Evolutionary conservation across 1,140 invertebrate species (phyloP), one percentile per base, ranked within the genome.

Genomic region (Pogonomyrmex californicus): DNA sequence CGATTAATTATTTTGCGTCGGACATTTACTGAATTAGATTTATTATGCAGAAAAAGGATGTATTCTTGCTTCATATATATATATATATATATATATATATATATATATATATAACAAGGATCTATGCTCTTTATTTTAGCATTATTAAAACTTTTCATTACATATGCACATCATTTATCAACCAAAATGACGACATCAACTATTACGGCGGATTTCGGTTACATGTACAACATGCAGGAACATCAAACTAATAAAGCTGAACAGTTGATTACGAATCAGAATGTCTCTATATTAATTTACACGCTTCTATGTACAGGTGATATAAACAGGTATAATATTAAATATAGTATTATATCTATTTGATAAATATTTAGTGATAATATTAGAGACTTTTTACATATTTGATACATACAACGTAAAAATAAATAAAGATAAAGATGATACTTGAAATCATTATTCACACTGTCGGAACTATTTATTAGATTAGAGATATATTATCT

Each of bases 1-100:
- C 88, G 91, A 94, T 93, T 92, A 94, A 94, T 93, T 94, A 94
- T 93, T 92, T 86, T 51, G 85, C 62, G 87, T 88, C 65, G 65
- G 60, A 54, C 44, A 62, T 41, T 76, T 12, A 23, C n/a, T 0
- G 38, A 49, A 56, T 60, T 81, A 60, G 10, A 65, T 49, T 23
- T 47, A 36, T 60, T 66, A 3, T 9, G 30, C n/a, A 38, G 4
- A 3, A 2, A 9, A 7, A 0, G n/a, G 23, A n/a, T 44, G 6
- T 14, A 36, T 88, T 75, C 82, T 73, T 44, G 30, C 12, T 36
- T 62, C 12, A 65, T 87, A 63, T 9, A 44, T 44, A 47, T 47
- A 17, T 49, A 23, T 63, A 14, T 1, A 0, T 9, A 44, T 44
- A 47, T 47, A 17, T 49, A 23, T 63, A 14, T 1, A 0, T n/a